Base-by-base conservation (phyloP, 2,888 invertebrate species). In the Rhorus exstirpatorius region DNA sequence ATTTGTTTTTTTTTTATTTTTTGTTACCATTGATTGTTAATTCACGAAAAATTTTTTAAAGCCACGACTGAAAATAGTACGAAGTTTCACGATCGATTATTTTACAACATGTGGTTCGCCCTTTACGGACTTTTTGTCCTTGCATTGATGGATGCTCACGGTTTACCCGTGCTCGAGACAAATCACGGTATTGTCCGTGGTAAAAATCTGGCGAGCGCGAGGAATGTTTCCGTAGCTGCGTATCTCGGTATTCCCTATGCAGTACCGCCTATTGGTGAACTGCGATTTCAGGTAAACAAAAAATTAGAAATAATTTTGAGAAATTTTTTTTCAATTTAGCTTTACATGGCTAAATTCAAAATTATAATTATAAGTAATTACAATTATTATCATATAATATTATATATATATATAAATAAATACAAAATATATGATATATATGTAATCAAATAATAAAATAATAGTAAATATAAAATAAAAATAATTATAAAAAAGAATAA, bases 171-270 rank as follows among this genome's bases (percentile, higher is more conserved):
- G 0, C 86, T 88, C 24, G 31, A 67, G 4, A 90, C 90, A 6
- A 85, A 80, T 63, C 91, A 89, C 46, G 92, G 92, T 0, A 24
- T 24, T 0, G 21, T 92, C 1, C 78, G 80, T 1, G 92, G 92
- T 0, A 84, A 87, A 41, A 89, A 86, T 90, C 65, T 81, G 12
- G 79, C 74, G 10, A 90, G 88, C 3, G 21, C 79, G 1, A 84
- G 85, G 10, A 83, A 86, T 3, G 31, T 81, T 14, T 75, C 84
- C 1, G 76, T 90, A 3, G 88, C 88, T 0, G 86, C 87, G n/a
- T 92, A 88, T 81, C 86, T 91, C 7, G 92, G 91, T 0, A 80
- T 92, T 8, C 92, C 92, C 0, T 92, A 91, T 10, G 92, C 92
- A 4, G 72, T 87, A 49, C 90, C 92, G 2, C 92, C 92, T 0